Evolutionary conservation across 2,113 vertebrate species (phyloP).

Genomic region (Equus przewalskii): DNA sequence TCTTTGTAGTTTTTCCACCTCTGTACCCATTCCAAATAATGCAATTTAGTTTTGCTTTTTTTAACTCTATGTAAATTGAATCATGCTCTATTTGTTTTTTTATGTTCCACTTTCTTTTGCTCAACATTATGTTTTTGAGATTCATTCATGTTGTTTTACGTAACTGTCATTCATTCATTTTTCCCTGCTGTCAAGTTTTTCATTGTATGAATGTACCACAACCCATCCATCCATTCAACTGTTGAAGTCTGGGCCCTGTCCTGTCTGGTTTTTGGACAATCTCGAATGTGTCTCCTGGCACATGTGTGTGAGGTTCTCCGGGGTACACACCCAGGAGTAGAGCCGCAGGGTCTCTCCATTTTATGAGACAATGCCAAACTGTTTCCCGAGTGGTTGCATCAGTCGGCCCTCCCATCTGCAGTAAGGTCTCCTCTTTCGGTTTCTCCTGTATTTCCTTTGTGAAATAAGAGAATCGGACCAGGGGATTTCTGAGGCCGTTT

Average conservation of each 20-base stretch:
- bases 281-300: background rate
- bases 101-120: background rate
- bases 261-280: background rate
- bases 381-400: background rate
- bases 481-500: background rate
- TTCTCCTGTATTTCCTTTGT: background rate
- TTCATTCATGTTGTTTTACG: background rate
- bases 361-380: background rate
- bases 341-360: background rate
- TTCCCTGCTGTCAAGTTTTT: background rate
- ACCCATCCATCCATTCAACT: background rate
- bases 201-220: background rate
- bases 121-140: background rate
- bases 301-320: background rate
- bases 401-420: background rate
- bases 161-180: background rate
- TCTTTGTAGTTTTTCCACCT: background rate
- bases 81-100: background rate
- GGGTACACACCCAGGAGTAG: background rate
- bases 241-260: background rate
- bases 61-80: background rate
- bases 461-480: background rate
- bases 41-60: background rate
- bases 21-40: background rate
- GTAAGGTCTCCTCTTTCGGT: background rate